These are phyloP conservation scores for Littorina saxatilis DNA, from an alignment of 1,140 invertebrate species.

Conservation along the genomic window DNA sequence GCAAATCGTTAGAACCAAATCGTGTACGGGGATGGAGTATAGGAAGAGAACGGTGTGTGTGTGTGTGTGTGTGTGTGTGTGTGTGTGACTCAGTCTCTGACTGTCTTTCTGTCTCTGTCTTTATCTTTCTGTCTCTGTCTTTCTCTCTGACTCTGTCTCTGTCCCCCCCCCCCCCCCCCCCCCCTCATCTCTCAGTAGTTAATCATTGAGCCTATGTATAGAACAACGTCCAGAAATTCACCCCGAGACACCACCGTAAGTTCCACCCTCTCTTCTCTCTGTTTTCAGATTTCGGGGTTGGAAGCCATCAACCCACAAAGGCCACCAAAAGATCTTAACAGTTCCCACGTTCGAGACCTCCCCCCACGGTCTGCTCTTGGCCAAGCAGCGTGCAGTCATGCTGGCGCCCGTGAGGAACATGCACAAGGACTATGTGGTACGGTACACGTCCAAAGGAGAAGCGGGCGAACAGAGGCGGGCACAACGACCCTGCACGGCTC, in stretches of 20 bases:
- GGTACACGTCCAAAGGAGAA: not conserved
- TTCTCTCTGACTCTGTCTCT: no score
- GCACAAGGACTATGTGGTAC: conserved; percentile 17
- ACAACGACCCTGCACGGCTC: conserved; percentile 12
- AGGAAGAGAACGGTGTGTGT: no score
- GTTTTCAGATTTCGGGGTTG: conserved; percentile 12
- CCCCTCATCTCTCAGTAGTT: no score
- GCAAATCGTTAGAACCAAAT: no score
- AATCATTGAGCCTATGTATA: not conserved
- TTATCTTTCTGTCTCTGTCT: no score
- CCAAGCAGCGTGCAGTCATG: conserved; percentile 7
- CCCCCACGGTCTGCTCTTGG: not conserved
- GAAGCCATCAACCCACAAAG: not conserved
- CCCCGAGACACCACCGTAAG: no score
- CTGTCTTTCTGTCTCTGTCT: no score
- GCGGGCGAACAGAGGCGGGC: not conserved
- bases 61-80: no score
- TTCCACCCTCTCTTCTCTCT: not conserved
- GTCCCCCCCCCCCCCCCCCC: no score
- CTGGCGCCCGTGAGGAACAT: conserved; percentile 10
- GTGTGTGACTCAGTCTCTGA: no score
- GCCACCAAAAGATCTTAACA: not conserved
- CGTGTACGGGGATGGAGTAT: no score
- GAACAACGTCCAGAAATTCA: not conserved
- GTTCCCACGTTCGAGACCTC: not conserved